Evolutionary conservation across 2,113 vertebrate species (phyloP).

Genomic region (Parus major): DNA sequence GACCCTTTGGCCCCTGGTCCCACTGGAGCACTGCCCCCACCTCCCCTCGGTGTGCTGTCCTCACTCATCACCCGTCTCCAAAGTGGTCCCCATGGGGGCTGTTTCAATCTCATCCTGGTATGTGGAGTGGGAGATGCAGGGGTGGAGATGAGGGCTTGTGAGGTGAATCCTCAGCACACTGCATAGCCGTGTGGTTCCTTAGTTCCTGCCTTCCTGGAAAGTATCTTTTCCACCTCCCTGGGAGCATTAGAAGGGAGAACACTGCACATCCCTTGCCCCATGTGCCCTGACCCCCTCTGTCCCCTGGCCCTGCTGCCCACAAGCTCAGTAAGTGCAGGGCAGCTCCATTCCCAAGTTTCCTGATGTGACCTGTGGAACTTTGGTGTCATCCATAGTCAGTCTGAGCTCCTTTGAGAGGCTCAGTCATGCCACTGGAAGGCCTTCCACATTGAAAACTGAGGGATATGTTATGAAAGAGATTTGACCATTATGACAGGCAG

Average conservation of each 20-base stretch:
- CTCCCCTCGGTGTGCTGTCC: fast-evolving
- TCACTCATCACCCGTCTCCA: not conserved
- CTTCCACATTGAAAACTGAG: not conserved
- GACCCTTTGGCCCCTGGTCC: fast-evolving
- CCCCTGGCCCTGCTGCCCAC: fast-evolving
- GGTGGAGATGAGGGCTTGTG: fast-evolving
- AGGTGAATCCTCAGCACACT: not conserved
- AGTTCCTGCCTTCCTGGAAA: not conserved
- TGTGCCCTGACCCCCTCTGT: fast-evolving
- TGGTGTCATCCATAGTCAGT: not conserved
- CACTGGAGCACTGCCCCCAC: not conserved
- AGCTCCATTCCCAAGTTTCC: not conserved
- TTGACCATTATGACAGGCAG: not conserved
- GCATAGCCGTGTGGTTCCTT: not conserved
- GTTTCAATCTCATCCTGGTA: not conserved
- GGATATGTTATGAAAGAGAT: not conserved
- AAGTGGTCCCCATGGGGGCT: fast-evolving
- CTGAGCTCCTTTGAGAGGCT: not conserved
- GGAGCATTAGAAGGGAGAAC: not conserved
- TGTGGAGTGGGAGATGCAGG: not conserved
- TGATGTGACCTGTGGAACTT: not conserved
- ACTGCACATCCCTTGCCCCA: not conserved
- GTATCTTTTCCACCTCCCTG: not conserved
- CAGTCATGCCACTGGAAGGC: not conserved
- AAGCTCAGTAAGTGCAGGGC: not conserved